Base-by-base conservation (phyloP, 2,888 invertebrate genomes). In the Galeopsomyia nigrocyanea region DNA sequence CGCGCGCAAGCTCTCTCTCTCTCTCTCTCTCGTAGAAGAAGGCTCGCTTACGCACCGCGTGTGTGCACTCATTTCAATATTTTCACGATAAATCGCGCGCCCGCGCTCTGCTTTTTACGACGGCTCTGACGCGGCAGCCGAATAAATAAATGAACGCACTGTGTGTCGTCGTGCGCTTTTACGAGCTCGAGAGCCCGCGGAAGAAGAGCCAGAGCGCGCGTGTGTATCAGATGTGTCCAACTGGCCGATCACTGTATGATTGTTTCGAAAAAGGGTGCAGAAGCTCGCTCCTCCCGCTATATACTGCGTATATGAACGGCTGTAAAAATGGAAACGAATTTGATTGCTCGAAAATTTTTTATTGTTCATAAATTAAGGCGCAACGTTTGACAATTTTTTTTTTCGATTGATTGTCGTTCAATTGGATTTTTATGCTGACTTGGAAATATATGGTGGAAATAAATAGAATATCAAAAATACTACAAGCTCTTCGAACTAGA, bases 61-160 rank as follows among this genome's bases (percentile, higher is more conserved):
- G 26, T 5, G 26, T 77, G 79, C 78, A 81, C 82, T 80, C 80
- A 82, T 85, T 83, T 84, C 81, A 84, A 85, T 84, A 84, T 82
- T 82, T 83, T 79, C 77, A 77, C 83, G 81, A 85, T 84, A 84
- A 85, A 84, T 85, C 82, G 39, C 80, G 79, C 77, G 75, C 74
- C 53, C 74, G 71, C 71, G 71, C 71, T 75, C 75, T n/a, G 71
- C 60, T 71, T 82, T 85, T 85, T 83, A 83, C 82, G 84, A 83
- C 81, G 81, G 75, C 26, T 61, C n/a, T 10, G 39, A 26, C 26
- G 39, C 13, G 39, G 53, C 60, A 21, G 71, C 75, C 79, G 78
- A 80, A 84, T 84, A 84, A 85, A 84, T 82, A 84, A 84, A 74
- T 65, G 68, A 65, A 68, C 79, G 78, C 77, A 78, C 73, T 72